Evolutionary conservation across 2,113 vertebrate genomes (phyloP), one percentile per base, ranked within the genome.

Genomic region (Datnioides undecimradiatus): DNA sequence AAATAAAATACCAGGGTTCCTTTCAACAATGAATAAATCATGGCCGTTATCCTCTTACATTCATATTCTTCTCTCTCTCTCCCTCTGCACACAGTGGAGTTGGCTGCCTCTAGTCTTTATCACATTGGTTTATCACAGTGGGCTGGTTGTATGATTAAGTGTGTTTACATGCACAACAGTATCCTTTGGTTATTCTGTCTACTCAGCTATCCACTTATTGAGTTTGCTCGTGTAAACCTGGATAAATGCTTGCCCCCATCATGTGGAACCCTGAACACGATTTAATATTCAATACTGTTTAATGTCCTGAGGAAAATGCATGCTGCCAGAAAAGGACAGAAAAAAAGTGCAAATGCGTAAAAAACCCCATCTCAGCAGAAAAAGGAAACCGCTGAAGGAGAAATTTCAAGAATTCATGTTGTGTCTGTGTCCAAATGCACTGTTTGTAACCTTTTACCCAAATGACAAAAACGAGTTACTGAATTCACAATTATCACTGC

Each of bases 1-100:
- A 66, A 92, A 94, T 93, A 92, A 94, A 93, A 83, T 23, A 93
- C 45, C 52, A 89, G 85, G 84, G 84, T 92, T 90, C 58, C 79
- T 87, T 92, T 92, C 83, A 87, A 91, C 68, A 76, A 72, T 94
- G 78, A 91, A 93, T 93, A 89, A 92, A 86, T 87, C 67, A 92
- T 91, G 62, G 72, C 58, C 33, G 58, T 84, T 82, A 75, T 54
- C 54, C 78, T 87, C 80, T 76, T 82, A 60, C 76, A 78, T 71
- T 86, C 79, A 72, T 55, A 84, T 69, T 58, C 67, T 51, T 62
- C 65, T 55, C 70, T 69, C 54, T 67, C 45, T 38, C 52, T 69
- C 40, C 45, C 9, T 33, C 45, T 66, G 49, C 57, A 43, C 36
- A 57, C 36, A 57, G 43, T 5, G 41, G 75, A 54, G 73, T 40